Conservation (phyloP, 2,113 vertebrate genomes). For the Myanophis thanlyinensis region DNA sequence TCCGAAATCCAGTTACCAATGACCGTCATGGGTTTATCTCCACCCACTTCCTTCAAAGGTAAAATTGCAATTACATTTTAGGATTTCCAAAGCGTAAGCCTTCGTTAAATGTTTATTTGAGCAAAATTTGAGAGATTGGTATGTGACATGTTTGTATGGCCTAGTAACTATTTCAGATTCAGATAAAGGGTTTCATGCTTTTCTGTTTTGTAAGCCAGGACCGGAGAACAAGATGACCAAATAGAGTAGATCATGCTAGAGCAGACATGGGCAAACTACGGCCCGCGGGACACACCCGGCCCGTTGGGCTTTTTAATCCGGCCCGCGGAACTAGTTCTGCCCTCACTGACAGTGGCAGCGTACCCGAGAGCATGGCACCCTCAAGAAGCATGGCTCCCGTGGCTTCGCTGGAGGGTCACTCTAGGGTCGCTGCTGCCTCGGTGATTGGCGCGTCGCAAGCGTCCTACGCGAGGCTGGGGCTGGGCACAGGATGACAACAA, state of each 20-base stretch:
- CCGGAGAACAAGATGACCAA: not conserved
- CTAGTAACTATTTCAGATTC: not conserved
- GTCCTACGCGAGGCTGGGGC: too few species aligned
- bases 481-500: too few species aligned
- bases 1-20: conserved; percentile 85
- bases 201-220: not conserved
- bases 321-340: too few species aligned
- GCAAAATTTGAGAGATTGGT: not conserved
- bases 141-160: not conserved
- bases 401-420: too few species aligned
- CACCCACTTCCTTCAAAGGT: conserved; percentile 95
- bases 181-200: not conserved
- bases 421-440: too few species aligned
- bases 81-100: not conserved
- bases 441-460: too few species aligned
- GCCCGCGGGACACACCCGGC: too few species aligned
- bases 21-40: conserved; percentile 90
- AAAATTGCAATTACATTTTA: not conserved
- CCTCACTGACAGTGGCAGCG: too few species aligned
- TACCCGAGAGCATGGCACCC: too few species aligned
- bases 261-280: too few species aligned
- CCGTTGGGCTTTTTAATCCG: too few species aligned
- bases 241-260: not conserved
- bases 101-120: not conserved
- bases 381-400: too few species aligned